Evolutionary conservation across 2,113 vertebrate species (phyloP).

Genomic region (Paratilapia polleni): DNA sequence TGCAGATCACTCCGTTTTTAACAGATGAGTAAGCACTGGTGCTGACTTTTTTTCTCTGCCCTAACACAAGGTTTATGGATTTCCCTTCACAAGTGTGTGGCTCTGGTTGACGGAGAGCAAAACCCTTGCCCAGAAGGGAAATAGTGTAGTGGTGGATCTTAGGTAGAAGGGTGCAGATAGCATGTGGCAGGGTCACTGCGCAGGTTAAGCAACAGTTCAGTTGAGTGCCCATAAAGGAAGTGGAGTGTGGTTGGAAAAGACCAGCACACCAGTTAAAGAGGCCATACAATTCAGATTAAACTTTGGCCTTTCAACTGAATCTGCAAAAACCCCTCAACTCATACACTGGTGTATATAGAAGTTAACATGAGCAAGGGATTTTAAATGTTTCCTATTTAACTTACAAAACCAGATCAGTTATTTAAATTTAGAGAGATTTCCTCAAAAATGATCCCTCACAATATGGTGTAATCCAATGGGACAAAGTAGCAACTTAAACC

Average conservation of each 20-base stretch:
- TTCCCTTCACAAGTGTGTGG: constrained; percentile 69
- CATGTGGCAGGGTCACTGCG: constrained; percentile 82
- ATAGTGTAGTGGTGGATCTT: constrained; percentile 65
- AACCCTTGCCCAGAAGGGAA: constrained; percentile 69
- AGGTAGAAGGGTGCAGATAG: constrained; percentile 64
- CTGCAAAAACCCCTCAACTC: neutral
- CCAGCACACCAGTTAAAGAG: constrained; percentile 58
- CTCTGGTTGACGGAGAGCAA: constrained; percentile 70
- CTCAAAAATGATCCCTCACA: constrained; percentile 7
- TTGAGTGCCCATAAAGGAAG: constrained; percentile 75
- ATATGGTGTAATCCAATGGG: constrained; percentile 35
- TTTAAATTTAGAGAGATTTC: constrained; percentile 4
- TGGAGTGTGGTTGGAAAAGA: constrained; percentile 59
- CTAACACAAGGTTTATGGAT: constrained; percentile 66
- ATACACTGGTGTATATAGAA: neutral
- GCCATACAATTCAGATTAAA: constrained; percentile 53
- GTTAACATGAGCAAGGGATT: neutral
- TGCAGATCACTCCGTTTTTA: constrained; percentile 82
- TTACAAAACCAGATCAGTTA: neutral
- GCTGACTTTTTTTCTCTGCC: constrained; percentile 68
- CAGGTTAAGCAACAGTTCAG: constrained; percentile 84
- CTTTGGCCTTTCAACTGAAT: constrained; percentile 51
- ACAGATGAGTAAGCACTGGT: constrained; percentile 88
- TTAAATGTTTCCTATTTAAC: neutral
- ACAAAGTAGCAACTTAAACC: constrained; percentile 50